A percentile compares a stretch with the other conserved stretches of the same genome.
Evolutionary conservation across 2,113 vertebrate species (phyloP).

Genomic region (Hydropotes inermis): DNA sequence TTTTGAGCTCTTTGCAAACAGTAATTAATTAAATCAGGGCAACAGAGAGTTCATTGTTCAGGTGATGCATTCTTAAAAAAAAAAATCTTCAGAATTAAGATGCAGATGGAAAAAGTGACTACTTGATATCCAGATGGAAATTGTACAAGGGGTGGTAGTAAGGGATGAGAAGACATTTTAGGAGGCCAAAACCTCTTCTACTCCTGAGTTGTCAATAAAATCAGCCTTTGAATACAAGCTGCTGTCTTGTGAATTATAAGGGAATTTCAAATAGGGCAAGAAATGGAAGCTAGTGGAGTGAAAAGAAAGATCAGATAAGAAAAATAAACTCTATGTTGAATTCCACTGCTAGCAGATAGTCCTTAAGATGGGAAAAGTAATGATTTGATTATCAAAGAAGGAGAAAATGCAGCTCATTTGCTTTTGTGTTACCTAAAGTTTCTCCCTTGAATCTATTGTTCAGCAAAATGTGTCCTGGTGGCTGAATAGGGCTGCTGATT

Average conservation of each 20-base stretch:
- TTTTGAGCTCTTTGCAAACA: slow-evolving; percentile 62
- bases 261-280: slow-evolving; percentile 73
- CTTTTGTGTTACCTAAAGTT: slow-evolving; percentile 66
- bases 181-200: neutral
- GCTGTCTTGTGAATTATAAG: slow-evolving; percentile 72
- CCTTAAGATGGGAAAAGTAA: slow-evolving; percentile 77
- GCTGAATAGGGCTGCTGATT: slow-evolving; percentile 64
- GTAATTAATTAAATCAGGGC: slow-evolving; percentile 65
- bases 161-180: neutral
- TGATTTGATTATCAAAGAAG: slow-evolving; percentile 76
- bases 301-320: slow-evolving; percentile 74
- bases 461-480: slow-evolving; percentile 62
- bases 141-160: no score
- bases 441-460: slow-evolving; percentile 74
- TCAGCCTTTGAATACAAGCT: slow-evolving; percentile 54
- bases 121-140: slow-evolving; percentile 60
- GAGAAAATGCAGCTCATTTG: slow-evolving; percentile 64
- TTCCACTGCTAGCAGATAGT: slow-evolving; percentile 74
- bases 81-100: slow-evolving; percentile 67
- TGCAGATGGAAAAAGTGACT: slow-evolving; percentile 60
- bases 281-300: slow-evolving; percentile 74
- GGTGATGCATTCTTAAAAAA: neutral
- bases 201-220: slow-evolving; percentile 64
- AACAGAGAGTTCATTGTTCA: slow-evolving; percentile 40
- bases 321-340: slow-evolving; percentile 79